Percentiles rank a stretch among this genome's conserved stretches.
phyloP scores from a whole-genome alignment of 2,888 invertebrate genomes.

The Synanthedon vespiformis region DNA sequence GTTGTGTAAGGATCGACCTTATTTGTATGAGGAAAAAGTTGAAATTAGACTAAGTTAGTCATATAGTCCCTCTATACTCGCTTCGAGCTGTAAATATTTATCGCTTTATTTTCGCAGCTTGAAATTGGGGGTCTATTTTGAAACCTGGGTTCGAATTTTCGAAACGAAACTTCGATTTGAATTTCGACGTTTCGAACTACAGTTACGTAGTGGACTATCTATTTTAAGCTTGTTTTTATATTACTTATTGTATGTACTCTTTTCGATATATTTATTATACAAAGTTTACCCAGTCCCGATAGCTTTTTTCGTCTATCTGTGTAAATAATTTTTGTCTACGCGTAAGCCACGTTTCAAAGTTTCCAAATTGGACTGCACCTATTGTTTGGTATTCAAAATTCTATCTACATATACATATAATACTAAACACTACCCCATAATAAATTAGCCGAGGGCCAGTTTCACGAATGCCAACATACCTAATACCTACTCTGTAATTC shows the following conservation, averaged over 20 bases:
- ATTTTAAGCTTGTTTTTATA: conserved; percentile 25
- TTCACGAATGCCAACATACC: too few species aligned
- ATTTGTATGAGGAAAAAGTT: conserved; percentile 30
- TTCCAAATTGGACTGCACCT: conserved; percentile 22
- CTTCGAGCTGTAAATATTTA: conserved; percentile 36
- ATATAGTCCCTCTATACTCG: conserved; percentile 31
- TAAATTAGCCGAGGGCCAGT: too few species aligned
- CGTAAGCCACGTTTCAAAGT: conserved; percentile 44
- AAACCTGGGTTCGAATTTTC: too few species aligned
- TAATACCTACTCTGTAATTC: too few species aligned
- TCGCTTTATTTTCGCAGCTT: conserved; percentile 29
- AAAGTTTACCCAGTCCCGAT: conserved; percentile 1
- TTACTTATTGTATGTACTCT: conserved; percentile 7
- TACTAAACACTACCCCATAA: conserved; percentile 8
- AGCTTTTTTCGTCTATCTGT: conserved; percentile 25
- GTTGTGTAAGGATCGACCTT: conserved; percentile 25
- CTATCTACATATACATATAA: conserved; percentile 6
- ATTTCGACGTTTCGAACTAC: too few species aligned
- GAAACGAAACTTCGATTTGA: too few species aligned
- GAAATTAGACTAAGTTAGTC: conserved; percentile 29
- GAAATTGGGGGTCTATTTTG: conserved; percentile 4
- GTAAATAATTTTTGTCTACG: conserved; percentile 42
- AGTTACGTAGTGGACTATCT: conserved; percentile 3
- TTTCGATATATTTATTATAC: conserved; percentile 42
- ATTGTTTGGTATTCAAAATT: conserved; percentile 18